phyloP scores from a whole-genome alignment of 2,888 invertebrate species.

The Zaprionus lineosus region DNA sequence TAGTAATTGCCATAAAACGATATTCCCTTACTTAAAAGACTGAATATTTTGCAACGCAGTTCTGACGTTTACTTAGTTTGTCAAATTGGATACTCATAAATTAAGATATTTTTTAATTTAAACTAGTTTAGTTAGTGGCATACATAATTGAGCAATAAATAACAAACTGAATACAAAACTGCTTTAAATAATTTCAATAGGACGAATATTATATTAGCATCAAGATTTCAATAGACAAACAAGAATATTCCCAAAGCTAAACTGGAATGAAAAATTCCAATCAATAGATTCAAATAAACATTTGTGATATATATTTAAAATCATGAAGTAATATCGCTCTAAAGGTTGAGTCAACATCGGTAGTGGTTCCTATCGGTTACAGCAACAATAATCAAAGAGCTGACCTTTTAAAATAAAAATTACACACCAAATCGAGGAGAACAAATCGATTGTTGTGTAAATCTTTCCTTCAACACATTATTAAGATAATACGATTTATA shows the following conservation, averaged over 20 bases:
- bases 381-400: conserved; percentile 32
- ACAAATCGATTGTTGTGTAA: conserved; percentile 22
- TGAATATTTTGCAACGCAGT: no score
- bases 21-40: no score
- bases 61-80: no score
- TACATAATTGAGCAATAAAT: conserved; percentile 52
- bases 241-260: background rate
- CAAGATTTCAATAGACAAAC: conserved; percentile 21
- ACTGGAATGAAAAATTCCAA: no score
- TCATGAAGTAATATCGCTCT: no score
- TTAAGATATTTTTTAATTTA: conserved; percentile 16
- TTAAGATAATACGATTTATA: conserved; percentile 12
- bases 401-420: conserved; percentile 6
- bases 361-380: no score
- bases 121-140: no score
- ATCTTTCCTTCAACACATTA: conserved; percentile 44
- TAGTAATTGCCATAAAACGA: no score
- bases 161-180: conserved; percentile 26
- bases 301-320: no score
- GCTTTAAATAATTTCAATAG: conserved; percentile 12
- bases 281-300: no score
- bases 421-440: conserved; percentile 23
- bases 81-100: conserved; percentile 41
- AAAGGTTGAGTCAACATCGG: no score
- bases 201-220: conserved; percentile 6